phyloP scores from a whole-genome alignment of 2,888 invertebrate genomes.

The Cantharis rustica region DNA sequence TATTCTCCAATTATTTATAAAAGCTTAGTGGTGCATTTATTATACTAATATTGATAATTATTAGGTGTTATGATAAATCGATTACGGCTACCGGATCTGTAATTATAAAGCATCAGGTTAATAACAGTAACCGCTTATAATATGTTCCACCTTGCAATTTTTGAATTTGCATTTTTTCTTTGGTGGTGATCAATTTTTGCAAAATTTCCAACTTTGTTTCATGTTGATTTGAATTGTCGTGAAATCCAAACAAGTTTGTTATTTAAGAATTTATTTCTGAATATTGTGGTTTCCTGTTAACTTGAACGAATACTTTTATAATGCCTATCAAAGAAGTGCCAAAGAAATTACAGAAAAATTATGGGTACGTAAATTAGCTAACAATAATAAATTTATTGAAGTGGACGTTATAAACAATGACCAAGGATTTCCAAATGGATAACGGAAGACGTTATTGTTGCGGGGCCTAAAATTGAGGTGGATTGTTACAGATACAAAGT shows the following conservation, averaged over 20 bases:
- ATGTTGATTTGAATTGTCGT: too few relatives aligned
- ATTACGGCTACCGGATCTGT: neutral
- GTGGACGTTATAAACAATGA: neutral
- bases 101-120: neutral
- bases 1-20: conserved; percentile 36
- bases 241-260: too few relatives aligned
- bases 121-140: neutral
- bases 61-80: neutral
- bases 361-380: too few relatives aligned
- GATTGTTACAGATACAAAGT: neutral
- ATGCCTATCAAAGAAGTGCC: too few relatives aligned
- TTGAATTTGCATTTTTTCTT: neutral
- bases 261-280: neutral
- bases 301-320: too few relatives aligned
- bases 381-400: neutral
- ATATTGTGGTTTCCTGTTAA: neutral
- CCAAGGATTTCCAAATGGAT: neutral
- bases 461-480: neutral
- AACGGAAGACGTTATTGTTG: neutral
- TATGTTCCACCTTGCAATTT: neutral
- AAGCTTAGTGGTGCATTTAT: neutral
- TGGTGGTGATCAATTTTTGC: too few relatives aligned
- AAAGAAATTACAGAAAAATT: too few relatives aligned
- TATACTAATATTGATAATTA: neutral
- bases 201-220: too few relatives aligned